These are phyloP conservation scores for Rhinogobio ventralis DNA, from an alignment of 2,797 vertebrate species.

Conservation along the genomic window DNA sequence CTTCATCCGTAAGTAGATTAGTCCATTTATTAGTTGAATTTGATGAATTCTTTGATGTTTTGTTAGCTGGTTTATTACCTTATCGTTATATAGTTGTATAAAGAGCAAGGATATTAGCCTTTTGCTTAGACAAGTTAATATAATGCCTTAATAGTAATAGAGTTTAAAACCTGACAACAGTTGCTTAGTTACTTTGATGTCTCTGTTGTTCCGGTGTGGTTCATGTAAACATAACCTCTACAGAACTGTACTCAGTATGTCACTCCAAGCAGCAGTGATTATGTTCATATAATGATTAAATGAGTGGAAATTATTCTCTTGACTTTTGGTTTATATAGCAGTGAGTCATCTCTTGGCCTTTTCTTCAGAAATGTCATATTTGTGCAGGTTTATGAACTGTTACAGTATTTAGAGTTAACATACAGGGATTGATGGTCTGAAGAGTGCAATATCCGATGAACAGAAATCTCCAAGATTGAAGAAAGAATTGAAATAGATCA, in stretches of 20 bases:
- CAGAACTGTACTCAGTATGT: constrained; percentile 18
- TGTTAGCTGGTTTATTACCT: neutral
- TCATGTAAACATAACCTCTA: constrained; percentile 47
- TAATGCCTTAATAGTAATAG: constrained; percentile 9
- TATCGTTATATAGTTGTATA: neutral
- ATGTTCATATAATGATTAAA: constrained; percentile 26
- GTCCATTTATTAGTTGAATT: neutral
- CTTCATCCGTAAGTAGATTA: too few relatives aligned
- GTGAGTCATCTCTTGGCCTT: constrained; percentile 25
- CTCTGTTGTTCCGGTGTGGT: constrained; percentile 21
- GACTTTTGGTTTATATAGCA: constrained; percentile 15
- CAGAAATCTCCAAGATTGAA: constrained; percentile 31
- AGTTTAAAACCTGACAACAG: constrained; percentile 51
- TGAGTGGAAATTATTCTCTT: constrained; percentile 16
- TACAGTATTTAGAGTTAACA: constrained; percentile 35
- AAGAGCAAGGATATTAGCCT: neutral
- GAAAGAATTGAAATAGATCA: neutral
- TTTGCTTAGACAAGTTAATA: neutral
- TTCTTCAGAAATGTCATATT: constrained; percentile 38
- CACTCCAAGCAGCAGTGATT: neutral
- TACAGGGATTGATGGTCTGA: neutral
- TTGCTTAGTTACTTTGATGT: constrained; percentile 47
- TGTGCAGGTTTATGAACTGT: constrained; percentile 19
- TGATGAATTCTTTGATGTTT: neutral
- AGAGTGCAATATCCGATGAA: constrained; percentile 63